Evolutionary conservation across 2,113 vertebrate species (phyloP).

Genomic region (Illadopsis cleaveri): DNA sequence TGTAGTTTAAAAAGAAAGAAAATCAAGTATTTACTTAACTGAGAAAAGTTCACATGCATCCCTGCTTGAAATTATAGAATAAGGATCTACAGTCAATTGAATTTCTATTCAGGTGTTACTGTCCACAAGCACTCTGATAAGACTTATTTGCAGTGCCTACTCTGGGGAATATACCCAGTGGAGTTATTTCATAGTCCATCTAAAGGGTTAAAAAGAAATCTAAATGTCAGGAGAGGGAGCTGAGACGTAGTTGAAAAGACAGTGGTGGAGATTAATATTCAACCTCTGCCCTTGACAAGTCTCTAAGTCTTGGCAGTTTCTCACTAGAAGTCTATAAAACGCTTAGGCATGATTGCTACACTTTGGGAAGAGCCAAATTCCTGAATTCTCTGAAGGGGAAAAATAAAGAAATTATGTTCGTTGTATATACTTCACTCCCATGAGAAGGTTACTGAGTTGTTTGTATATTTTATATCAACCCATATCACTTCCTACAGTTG

Average conservation of each 20-base stretch:
- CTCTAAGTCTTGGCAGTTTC: slow-evolving; percentile 59
- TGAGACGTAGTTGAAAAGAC: slow-evolving; percentile 55
- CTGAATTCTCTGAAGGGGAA: slow-evolving; percentile 23
- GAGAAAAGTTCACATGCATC: not conserved
- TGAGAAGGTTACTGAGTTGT: slow-evolving; percentile 11
- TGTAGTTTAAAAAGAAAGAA: not conserved
- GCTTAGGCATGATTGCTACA: slow-evolving; percentile 58
- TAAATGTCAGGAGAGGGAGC: slow-evolving; percentile 43
- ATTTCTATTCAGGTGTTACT: not conserved
- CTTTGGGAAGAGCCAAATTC: slow-evolving; percentile 42
- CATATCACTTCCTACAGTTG: slow-evolving; percentile 56
- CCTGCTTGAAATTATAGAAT: not conserved
- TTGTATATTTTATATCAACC: slow-evolving; percentile 60
- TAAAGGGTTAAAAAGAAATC: slow-evolving; percentile 51
- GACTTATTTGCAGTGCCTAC: not conserved
- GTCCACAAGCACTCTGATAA: not conserved
- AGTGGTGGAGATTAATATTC: slow-evolving; percentile 53
- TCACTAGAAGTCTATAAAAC: slow-evolving; percentile 57
- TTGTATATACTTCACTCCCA: slow-evolving; percentile 36
- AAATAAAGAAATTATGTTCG: not conserved
- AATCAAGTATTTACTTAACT: not conserved
- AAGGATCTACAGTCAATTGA: not conserved
- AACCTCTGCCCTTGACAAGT: slow-evolving; percentile 56
- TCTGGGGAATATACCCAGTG: not conserved
- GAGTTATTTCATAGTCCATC: not conserved